These are phyloP conservation scores for Meandrina meandrites DNA, from an alignment of 92 coral and sea anemone species.

Conservation along the genomic window DNA sequence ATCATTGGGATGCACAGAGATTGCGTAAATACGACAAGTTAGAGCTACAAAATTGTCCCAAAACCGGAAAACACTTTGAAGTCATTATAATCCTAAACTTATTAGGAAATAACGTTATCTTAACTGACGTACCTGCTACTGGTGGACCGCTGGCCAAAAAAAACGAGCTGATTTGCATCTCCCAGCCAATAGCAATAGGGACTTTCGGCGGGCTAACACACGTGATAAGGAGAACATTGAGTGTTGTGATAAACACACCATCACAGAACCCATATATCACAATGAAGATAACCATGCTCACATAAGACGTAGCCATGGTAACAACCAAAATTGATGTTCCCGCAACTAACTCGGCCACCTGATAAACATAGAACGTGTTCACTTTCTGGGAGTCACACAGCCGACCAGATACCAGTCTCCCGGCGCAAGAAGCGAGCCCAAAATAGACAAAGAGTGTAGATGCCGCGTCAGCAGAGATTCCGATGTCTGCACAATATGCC, in stretches of 20 bases:
- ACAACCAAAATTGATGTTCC: slow-evolving; percentile 37
- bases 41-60: no score
- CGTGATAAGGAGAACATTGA: slow-evolving; percentile 40
- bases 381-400: slow-evolving; percentile 42
- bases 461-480: slow-evolving; percentile 48
- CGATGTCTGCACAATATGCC: slow-evolving; percentile 47
- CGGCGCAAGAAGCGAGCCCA: slow-evolving; percentile 40
- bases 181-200: slow-evolving; percentile 53
- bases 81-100: no score
- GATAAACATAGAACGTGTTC: slow-evolving; percentile 32
- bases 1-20: no score
- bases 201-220: slow-evolving; percentile 24
- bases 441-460: slow-evolving; percentile 54
- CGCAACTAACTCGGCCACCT: slow-evolving; percentile 30
- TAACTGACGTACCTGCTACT: slow-evolving; percentile 36
- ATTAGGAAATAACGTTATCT: no score
- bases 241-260: slow-evolving; percentile 41
- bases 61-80: no score
- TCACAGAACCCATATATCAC: slow-evolving; percentile 64
- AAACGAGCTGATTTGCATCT: slow-evolving; percentile 36
- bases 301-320: slow-evolving; percentile 36
- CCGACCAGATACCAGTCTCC: slow-evolving; percentile 40
- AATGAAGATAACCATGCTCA: slow-evolving; percentile 25
- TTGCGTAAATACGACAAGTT: no score
- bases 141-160: slow-evolving; percentile 61